phyloP scores from a whole-genome alignment of 2,888 invertebrate species.

The Laspeyria flexula region DNA sequence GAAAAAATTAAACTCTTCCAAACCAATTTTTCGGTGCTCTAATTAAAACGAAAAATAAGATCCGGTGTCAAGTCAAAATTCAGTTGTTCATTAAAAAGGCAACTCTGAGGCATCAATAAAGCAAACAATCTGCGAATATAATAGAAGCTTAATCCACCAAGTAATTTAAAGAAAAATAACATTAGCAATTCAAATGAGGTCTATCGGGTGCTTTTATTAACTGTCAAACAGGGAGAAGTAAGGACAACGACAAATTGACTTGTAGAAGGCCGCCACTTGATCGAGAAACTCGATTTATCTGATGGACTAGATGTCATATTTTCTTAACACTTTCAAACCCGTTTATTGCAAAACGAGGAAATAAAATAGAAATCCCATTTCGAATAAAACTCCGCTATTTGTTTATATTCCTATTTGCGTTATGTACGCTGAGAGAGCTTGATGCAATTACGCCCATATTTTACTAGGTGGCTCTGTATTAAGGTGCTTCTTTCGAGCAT shows the following conservation, averaged over 20 bases:
- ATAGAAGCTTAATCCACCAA: slow-evolving; percentile 76
- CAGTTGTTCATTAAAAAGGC: slow-evolving; percentile 41
- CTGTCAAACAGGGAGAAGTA: slow-evolving; percentile 76
- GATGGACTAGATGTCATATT: slow-evolving; percentile 58
- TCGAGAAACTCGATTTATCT: slow-evolving; percentile 64
- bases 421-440: too few species aligned
- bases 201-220: slow-evolving; percentile 77
- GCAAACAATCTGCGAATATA: slow-evolving; percentile 77
- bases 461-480: too few species aligned
- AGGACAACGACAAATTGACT: slow-evolving; percentile 72
- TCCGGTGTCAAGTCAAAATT: slow-evolving; percentile 14
- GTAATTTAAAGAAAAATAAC: slow-evolving; percentile 85
- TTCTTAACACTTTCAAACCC: slow-evolving; percentile 22
- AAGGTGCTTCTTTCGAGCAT: too few species aligned
- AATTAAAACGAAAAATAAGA: slow-evolving; percentile 25
- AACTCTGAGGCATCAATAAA: slow-evolving; percentile 60
- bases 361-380: too few species aligned
- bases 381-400: too few species aligned
- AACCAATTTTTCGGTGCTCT: too few species aligned
- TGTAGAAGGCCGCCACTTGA: slow-evolving; percentile 57
- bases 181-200: slow-evolving; percentile 83
- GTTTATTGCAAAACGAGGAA: background rate
- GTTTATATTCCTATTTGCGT: too few species aligned
- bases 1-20: too few species aligned
- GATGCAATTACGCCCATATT: too few species aligned